Conservation (phyloP, 30 jellyfish, hydroid and myxozoan genomes). For the Cassiopea andromeda region DNA sequence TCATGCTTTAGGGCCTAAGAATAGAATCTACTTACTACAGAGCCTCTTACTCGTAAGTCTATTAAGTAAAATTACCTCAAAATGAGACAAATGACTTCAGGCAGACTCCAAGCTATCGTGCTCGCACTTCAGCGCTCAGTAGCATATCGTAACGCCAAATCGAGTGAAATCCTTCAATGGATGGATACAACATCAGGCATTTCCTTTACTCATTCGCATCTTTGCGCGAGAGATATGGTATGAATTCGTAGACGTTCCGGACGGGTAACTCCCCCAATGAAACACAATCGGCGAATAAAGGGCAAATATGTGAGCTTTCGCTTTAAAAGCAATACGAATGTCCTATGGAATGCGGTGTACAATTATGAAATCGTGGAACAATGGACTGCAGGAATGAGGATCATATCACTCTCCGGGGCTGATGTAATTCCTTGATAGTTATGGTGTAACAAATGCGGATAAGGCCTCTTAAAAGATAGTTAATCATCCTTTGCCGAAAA, state of each 20-base stretch:
- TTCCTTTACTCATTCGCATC: neutral
- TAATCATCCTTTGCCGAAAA: no score
- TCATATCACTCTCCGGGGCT: no score
- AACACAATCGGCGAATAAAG: neutral
- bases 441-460: no score
- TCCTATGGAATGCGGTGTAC: neutral
- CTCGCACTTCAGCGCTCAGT: no score
- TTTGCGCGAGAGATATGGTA: neutral
- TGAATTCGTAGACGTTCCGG: neutral
- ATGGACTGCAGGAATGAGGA: neutral
- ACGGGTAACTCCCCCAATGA: neutral
- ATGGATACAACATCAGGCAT: neutral
- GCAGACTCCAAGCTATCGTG: neutral
- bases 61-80: slow-evolving; percentile 2
- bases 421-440: no score
- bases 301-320: neutral
- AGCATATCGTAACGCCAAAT: no score
- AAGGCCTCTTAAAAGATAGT: no score
- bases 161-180: neutral
- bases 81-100: neutral
- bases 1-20: neutral
- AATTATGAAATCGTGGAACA: neutral
- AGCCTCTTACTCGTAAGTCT: slow-evolving; percentile 7
- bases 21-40: neutral
- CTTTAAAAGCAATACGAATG: neutral